phyloP scores from a whole-genome alignment of 2,888 invertebrate genomes.

The Lordiphosa fenestrarum region DNA sequence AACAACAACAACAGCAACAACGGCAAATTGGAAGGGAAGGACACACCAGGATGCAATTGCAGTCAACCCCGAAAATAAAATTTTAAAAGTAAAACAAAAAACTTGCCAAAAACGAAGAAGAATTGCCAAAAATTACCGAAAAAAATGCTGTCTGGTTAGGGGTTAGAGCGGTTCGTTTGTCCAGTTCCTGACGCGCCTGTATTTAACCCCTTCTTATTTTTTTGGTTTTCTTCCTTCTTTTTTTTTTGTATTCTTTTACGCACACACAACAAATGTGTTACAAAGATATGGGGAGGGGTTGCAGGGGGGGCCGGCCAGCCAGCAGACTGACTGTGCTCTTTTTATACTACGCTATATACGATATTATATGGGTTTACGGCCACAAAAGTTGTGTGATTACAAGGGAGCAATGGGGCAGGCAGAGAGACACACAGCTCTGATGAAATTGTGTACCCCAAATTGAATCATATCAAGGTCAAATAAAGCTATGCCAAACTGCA shows the following conservation, averaged over 20 bases:
- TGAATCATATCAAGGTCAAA: no score
- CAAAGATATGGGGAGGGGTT: conserved; percentile 33
- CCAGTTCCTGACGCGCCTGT: conserved; percentile 2
- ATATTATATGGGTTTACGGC: no score
- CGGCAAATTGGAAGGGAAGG: conserved; percentile 5
- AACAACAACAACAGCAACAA: conserved; percentile 1
- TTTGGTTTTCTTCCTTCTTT: no score
- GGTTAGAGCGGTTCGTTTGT: conserved; percentile 18
- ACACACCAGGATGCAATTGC: conserved; percentile 55
- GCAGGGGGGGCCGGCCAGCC: no score
- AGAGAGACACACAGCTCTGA: no score
- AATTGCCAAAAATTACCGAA: conserved; percentile 66
- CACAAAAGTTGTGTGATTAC: no score
- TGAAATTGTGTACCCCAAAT: no score
- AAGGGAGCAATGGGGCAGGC: no score
- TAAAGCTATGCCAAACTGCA: no score
- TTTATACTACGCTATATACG: conserved; percentile 28
- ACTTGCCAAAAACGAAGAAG: conserved; percentile 40
- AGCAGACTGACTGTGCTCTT: conserved; percentile 64
- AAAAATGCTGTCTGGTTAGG: conserved; percentile 26
- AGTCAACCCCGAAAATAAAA: conserved; percentile 63
- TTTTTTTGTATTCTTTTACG: conserved; percentile 28
- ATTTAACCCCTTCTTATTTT: conserved; percentile 46
- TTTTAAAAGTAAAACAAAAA: conserved; percentile 16
- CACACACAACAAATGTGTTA: conserved; percentile 57